Percentiles rank a stretch among this genome's conserved stretches.
Conservation (phyloP, 2,113 vertebrate genomes). For the Stegastes partitus region DNA sequence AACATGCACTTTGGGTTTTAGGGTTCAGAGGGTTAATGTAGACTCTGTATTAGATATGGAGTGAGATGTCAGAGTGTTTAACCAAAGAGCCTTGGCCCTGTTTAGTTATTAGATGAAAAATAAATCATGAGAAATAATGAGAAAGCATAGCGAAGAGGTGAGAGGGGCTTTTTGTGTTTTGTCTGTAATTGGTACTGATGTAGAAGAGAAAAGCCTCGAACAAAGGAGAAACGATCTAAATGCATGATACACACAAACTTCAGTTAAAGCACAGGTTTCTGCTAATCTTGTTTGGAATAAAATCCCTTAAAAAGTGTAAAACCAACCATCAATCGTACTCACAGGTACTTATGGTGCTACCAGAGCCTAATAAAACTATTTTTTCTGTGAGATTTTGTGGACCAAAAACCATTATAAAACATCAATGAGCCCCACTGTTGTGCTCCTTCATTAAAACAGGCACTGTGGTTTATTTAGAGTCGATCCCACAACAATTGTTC, state of each 20-base stretch:
- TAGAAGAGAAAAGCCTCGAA: too few species aligned
- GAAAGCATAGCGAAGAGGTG: too few species aligned
- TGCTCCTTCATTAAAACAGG: constrained; percentile 1
- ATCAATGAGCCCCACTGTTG: neutral
- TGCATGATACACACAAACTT: too few species aligned
- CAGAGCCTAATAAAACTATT: neutral
- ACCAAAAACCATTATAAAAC: neutral
- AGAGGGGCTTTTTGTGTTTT: too few species aligned
- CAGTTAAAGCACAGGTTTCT: too few species aligned
- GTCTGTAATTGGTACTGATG: too few species aligned
- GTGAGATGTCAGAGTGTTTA: constrained; percentile 12
- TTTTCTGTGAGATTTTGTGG: neutral
- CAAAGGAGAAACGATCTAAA: too few species aligned
- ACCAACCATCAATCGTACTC: too few species aligned
- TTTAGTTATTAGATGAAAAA: constrained; percentile 44
- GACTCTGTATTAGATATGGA: constrained; percentile 40
- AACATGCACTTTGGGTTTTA: too few species aligned
- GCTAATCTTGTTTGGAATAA: too few species aligned
- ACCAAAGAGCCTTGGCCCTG: constrained; percentile 28
- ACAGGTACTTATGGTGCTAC: neutral
- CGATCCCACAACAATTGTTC: neutral
- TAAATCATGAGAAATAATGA: too few species aligned
- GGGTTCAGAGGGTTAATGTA: neutral
- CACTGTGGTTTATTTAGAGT: constrained; percentile 16
- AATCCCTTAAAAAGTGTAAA: too few species aligned